phyloP scores from a whole-genome alignment of 2,888 invertebrate species.

The Pyrrhia umbra region DNA sequence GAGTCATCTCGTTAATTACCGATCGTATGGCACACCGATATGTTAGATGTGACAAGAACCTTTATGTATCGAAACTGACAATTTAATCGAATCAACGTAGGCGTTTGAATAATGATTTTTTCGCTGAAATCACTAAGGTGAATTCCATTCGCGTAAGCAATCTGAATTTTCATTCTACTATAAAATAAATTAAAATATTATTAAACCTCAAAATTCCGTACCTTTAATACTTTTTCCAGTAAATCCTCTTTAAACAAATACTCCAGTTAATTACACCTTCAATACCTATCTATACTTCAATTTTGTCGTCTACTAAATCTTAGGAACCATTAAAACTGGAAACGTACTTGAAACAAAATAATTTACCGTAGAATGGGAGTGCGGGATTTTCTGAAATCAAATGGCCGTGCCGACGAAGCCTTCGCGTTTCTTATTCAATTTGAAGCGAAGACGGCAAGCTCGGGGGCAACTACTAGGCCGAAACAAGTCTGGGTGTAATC shows the following conservation, averaged over 20 bases:
- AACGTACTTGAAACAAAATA: conserved; percentile 64
- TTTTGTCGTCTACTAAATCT: conserved; percentile 47
- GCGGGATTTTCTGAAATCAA: conserved; percentile 73
- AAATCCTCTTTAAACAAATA: conserved; percentile 4
- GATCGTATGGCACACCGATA: conserved; percentile 66
- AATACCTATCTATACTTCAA: conserved; percentile 15
- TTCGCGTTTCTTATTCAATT: conserved; percentile 83
- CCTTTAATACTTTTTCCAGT: neutral
- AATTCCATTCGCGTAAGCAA: conserved; percentile 13
- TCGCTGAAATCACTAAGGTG: conserved; percentile 10
- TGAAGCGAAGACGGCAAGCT: conserved; percentile 74
- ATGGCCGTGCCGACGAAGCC: conserved; percentile 73
- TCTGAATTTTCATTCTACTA: neutral
- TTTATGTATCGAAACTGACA: conserved; percentile 53
- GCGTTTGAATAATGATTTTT: conserved; percentile 27
- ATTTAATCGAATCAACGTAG: conserved; percentile 54
- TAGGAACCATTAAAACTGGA: conserved; percentile 41
- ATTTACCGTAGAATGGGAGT: conserved; percentile 62
- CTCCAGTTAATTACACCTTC: conserved; percentile 9
- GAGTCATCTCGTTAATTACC: conserved; percentile 80
- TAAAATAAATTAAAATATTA: neutral
- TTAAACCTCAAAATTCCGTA: no score
- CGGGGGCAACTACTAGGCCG: conserved; percentile 83
- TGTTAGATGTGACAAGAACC: conserved; percentile 64
- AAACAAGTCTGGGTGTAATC: conserved; percentile 88